Conservation (phyloP, 2,113 vertebrate genomes). For the Scomber colias region DNA sequence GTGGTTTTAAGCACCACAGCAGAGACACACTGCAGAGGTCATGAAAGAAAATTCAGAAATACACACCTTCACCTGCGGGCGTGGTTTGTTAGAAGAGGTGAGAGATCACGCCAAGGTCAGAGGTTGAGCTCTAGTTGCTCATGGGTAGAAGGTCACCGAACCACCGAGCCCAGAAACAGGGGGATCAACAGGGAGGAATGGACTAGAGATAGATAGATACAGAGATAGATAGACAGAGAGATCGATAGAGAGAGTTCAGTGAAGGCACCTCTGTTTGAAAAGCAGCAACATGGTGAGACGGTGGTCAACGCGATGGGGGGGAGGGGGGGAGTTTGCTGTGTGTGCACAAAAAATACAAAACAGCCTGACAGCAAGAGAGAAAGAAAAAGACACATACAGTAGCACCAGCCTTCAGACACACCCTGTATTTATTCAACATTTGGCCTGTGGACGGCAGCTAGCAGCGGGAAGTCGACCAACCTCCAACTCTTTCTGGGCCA, state of each 20-base stretch:
- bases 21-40: slow-evolving; percentile 3
- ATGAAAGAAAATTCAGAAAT: slow-evolving; percentile 40
- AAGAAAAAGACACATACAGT: slow-evolving; percentile 36
- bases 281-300: slow-evolving; percentile 64
- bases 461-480: slow-evolving; percentile 38
- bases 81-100: slow-evolving; percentile 78
- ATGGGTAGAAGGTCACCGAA: slow-evolving; percentile 72
- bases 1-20: not conserved
- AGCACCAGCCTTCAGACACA: slow-evolving; percentile 67
- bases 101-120: slow-evolving; percentile 74
- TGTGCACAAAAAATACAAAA: slow-evolving; percentile 40
- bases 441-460: slow-evolving; percentile 29
- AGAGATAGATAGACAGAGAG: slow-evolving; percentile 20
- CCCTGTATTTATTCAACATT: slow-evolving; percentile 71
- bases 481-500: slow-evolving; percentile 36
- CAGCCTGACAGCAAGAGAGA: not conserved
- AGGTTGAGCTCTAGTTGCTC: slow-evolving; percentile 74
- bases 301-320: too few relatives aligned
- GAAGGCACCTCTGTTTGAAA: slow-evolving; percentile 55
- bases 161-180: slow-evolving; percentile 68
- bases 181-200: slow-evolving; percentile 41
- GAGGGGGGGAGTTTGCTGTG: slow-evolving; percentile 8
- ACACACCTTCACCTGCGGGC: slow-evolving; percentile 79
- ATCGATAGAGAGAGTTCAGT: slow-evolving; percentile 32
- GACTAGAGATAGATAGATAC: slow-evolving; percentile 51